Conservation (phyloP, 64 coral and sea anemone genomes). For the Trachythela sp. region DNA sequence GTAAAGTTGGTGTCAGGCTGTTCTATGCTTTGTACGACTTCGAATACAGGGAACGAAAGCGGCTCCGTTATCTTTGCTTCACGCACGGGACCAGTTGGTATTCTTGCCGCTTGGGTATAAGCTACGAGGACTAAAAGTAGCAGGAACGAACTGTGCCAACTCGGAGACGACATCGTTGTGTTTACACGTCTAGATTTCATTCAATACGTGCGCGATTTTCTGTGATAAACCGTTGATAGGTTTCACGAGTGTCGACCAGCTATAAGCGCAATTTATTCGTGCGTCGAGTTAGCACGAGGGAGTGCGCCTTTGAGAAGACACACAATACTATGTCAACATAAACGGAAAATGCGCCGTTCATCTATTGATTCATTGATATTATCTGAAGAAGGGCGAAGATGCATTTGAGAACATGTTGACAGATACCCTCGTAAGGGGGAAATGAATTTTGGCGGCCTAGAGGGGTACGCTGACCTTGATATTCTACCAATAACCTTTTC, state of each 20-base stretch:
- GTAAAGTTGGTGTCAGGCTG: conserved; percentile 46
- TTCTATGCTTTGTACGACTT: conserved; percentile 25
- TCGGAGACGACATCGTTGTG: neutral
- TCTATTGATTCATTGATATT: neutral
- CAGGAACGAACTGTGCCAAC: neutral
- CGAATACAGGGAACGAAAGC: neutral
- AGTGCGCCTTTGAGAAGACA: neutral
- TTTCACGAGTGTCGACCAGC: neutral
- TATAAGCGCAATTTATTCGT: neutral
- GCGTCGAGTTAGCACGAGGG: neutral
- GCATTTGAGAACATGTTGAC: neutral
- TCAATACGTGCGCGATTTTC: neutral
- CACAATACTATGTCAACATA: neutral
- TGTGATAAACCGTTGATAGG: neutral
- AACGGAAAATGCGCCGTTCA: neutral
- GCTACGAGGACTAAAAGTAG: neutral
- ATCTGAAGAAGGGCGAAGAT: neutral
- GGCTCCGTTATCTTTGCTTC: neutral
- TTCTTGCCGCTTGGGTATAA: neutral
- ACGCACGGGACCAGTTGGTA: neutral
- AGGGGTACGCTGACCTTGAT: neutral
- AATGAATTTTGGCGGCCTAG: neutral
- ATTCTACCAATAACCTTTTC: too few species aligned
- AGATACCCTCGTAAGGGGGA: neutral
- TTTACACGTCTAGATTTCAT: neutral